phyloP scores from a whole-genome alignment of 2,888 invertebrate genomes.

The Polia nebulosa region DNA sequence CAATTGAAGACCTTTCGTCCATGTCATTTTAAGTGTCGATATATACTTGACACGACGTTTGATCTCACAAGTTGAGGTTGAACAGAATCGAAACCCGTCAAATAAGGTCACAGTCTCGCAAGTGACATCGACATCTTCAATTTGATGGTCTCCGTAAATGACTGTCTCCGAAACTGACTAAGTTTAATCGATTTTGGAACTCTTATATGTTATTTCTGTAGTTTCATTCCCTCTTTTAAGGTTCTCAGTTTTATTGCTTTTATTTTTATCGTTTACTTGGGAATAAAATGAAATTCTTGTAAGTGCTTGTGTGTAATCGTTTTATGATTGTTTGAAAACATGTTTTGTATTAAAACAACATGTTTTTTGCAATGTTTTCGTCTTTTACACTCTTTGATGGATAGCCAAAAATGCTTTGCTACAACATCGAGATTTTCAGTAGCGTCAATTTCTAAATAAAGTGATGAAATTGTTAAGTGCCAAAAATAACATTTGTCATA shows the following conservation, averaged over 20 bases:
- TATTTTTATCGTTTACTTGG: slow-evolving; percentile 59
- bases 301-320: slow-evolving; percentile 51
- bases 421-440: background rate
- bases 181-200: slow-evolving; percentile 76
- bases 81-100: slow-evolving; percentile 27
- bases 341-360: slow-evolving; percentile 40
- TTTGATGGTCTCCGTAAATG: slow-evolving; percentile 61
- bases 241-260: slow-evolving; percentile 61
- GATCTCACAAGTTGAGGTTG: slow-evolving; percentile 42
- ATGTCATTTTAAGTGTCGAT: slow-evolving; percentile 50
- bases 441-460: background rate
- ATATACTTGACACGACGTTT: slow-evolving; percentile 46
- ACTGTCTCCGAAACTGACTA: slow-evolving; percentile 65
- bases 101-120: slow-evolving; percentile 27
- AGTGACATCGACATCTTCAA: slow-evolving; percentile 34
- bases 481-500: slow-evolving; percentile 29
- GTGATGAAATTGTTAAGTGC: slow-evolving; percentile 33
- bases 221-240: slow-evolving; percentile 63
- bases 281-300: slow-evolving; percentile 53
- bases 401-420: background rate
- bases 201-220: slow-evolving; percentile 53
- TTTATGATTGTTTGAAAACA: slow-evolving; percentile 58
- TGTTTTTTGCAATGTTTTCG: background rate
- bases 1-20: slow-evolving; percentile 42
- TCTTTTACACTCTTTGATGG: background rate